These are phyloP conservation scores for Yponomeuta malinellus DNA, from an alignment of 2,888 invertebrate genomes.

Conservation along the genomic window DNA sequence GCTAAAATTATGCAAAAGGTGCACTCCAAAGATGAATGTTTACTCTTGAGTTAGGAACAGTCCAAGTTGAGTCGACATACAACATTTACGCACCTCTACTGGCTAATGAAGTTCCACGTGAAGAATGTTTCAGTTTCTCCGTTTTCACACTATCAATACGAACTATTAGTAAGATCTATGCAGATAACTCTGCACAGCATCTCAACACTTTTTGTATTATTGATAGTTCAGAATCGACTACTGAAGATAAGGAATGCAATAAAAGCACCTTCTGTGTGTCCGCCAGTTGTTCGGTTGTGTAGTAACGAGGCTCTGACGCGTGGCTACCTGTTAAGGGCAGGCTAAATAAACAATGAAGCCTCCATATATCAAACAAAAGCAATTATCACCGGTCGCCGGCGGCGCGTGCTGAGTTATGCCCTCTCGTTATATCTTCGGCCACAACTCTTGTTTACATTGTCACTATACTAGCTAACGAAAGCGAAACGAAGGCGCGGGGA, in stretches of 20 bases:
- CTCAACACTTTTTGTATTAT: no score
- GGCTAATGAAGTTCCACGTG: neutral
- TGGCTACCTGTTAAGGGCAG: conserved; percentile 53
- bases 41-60: neutral
- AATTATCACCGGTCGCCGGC: conserved; percentile 38
- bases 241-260: neutral
- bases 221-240: no score
- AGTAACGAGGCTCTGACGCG: conserved; percentile 17
- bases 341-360: conserved; percentile 63
- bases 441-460: conserved; percentile 43
- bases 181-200: no score
- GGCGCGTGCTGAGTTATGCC: conserved; percentile 19
- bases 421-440: conserved; percentile 17
- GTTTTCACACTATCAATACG: no score
- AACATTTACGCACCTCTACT: neutral
- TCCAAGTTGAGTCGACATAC: no score
- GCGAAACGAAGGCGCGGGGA: neutral
- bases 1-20: neutral
- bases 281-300: neutral
- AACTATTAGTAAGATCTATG: no score
- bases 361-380: conserved; percentile 61
- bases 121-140: no score
- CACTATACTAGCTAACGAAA: neutral
- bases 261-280: neutral
- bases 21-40: neutral